phyloP scores from a whole-genome alignment of 2,113 vertebrate genomes.

The Gymnocephalus cernua region DNA sequence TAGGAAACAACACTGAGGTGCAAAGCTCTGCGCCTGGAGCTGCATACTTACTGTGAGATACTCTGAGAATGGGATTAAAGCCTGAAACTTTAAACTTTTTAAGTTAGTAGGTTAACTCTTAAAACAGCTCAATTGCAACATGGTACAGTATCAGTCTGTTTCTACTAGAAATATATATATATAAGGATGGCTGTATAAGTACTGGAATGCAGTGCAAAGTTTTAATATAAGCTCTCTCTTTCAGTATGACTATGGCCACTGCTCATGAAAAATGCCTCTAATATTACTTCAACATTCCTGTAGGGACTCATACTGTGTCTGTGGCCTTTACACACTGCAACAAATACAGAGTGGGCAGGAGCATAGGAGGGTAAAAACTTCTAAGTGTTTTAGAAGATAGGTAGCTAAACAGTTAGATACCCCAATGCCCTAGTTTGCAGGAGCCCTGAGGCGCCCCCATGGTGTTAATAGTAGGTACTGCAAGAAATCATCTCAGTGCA shows the following conservation, averaged over 20 bases:
- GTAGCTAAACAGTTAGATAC: not conserved
- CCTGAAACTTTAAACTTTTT: not conserved
- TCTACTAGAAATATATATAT: not conserved
- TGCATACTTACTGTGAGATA: no score
- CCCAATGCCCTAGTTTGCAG: not conserved
- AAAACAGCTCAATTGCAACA: not conserved
- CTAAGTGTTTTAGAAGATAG: not conserved
- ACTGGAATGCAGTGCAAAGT: not conserved
- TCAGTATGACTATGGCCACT: not conserved
- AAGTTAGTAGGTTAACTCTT: not conserved
- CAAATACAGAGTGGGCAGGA: not conserved
- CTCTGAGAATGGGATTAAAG: not conserved
- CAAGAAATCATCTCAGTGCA: not conserved
- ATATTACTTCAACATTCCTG: conserved; percentile 16
- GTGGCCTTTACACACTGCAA: conserved; percentile 13
- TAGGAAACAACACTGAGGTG: not conserved
- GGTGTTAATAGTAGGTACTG: conserved; percentile 12
- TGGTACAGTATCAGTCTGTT: not conserved
- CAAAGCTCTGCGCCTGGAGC: not conserved
- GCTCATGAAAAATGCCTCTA: conserved; percentile 19
- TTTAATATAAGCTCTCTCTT: not conserved
- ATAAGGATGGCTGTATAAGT: not conserved
- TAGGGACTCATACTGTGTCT: conserved; percentile 14
- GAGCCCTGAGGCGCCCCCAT: conserved; percentile 10
- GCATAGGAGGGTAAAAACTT: not conserved